Evolutionary conservation across 2,888 invertebrate species (phyloP), one percentile per base, ranked within the genome.

Genomic region (Hecatera dysodea): DNA sequence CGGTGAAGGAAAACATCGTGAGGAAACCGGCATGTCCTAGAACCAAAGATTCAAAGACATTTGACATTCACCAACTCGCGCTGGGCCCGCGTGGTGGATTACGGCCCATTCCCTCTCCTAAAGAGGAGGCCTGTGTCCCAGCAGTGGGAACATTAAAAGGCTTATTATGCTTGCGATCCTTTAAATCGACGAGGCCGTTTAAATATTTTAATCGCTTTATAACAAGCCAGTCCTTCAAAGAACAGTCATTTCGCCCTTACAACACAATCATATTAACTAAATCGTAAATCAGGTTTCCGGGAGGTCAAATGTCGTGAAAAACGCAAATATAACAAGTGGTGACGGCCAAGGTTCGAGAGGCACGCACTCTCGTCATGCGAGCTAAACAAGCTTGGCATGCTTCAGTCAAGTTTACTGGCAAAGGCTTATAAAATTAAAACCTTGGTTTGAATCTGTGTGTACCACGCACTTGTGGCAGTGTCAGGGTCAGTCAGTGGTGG

Each of bases 351-450:
- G 78, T 29, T 62, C 27, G 0, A 19, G 5, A 42, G 36, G 39
- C 78, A 81, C 78, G 78, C 78, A 72, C 77, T 22, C 44, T 19
- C 6, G 39, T 74, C 74, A 75, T 75, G 74, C 74, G 2, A 73
- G 68, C 77, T 80, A 62, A 48, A 59, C 62, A 8, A 53, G 27
- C 53, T 33, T 76, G 33, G 56, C 70, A 71, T 80, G 77, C 22
- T 57, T 61, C 1, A 29, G 15, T 27, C 46, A 29, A 61, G 72
- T 78, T 75, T 56, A 56, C 5, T 55, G 22, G 50, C 22, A 29
- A 64, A 15, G 33, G 55, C 50, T 68, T 65, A 62, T 65, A 59
- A 57, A 50, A 61, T 53, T 46, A 67, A 56, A 67, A 8, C 78
- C 77, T 64, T 76, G 63, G 56, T 29, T 56, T 17, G 12, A 70